Base-by-base conservation (phyloP, 2,888 invertebrate genomes). In the Tuberolachnus salignus region DNA sequence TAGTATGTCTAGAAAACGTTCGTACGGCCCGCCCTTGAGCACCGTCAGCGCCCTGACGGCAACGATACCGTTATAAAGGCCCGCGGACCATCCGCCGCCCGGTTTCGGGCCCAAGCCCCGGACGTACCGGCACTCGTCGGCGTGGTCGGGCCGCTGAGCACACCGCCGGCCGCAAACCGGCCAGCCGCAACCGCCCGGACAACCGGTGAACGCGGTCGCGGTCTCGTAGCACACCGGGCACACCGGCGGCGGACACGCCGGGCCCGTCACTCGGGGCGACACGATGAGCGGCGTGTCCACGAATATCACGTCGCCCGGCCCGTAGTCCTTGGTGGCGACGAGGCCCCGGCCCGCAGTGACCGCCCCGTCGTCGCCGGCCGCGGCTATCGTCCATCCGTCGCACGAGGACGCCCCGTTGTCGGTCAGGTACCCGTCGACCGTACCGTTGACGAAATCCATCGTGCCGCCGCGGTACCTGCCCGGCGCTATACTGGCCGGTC, bases 291-390 rank as follows among this genome's bases (percentile, higher is more conserved):
- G 91, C 74, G 87, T 87, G 84, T 94, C 94, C 14, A 88, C 87
- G 84, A 91, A 92, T 71, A 94, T 88, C 46, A 91, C 85, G 85
- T 93, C 92, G 55, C 92, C 92, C 46, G 87, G 84, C 80, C 86
- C 85, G 59, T 93, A 90, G 83, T 92, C 89, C 81, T 89, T 87
- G 3, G 87, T 88, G 21, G 93, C 91, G 82, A 93, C 88, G 2
- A 94, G 84, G 3, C 93, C 93, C 26, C 92, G 89, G 10, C 93
- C 93, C 63, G 90, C 89, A 10, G 90, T 89, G 10, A 91, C 89
- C 8, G 91, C 59, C 19, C 11, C n/a, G 1, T 3, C 23, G 3
- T 34, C 23, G 3, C 26, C 53, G 70, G 1, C 16, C 59, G 49
- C 11, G 49, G 42, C n/a, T 34, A 78, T 67, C 21, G 49, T 67